phyloP scores from a whole-genome alignment of 2,888 invertebrate genomes.

The Oxystoma pomonae region DNA sequence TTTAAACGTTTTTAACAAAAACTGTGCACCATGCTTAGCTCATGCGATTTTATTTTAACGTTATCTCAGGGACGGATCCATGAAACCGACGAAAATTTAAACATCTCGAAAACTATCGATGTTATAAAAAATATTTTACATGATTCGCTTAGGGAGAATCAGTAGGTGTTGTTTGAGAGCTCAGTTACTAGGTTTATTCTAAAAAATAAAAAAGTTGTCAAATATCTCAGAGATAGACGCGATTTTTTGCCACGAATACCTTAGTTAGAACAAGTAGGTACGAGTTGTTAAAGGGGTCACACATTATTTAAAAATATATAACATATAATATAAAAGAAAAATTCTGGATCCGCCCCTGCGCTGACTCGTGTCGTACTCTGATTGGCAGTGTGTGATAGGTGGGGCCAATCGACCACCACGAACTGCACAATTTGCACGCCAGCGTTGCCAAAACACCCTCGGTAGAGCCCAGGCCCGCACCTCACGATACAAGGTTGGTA shows the following conservation, averaged over 20 bases:
- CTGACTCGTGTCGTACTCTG: conserved; percentile 29
- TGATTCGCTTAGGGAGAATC: too few relatives aligned
- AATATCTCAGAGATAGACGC: too few relatives aligned
- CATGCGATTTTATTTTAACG: not conserved
- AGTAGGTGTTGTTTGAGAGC: too few relatives aligned
- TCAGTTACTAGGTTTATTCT: too few relatives aligned
- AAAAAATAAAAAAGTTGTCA: too few relatives aligned
- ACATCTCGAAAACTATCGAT: too few relatives aligned
- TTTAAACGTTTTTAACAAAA: not conserved
- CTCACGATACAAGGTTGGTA: conserved; percentile 37
- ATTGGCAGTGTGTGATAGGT: conserved; percentile 42
- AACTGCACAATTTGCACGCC: conserved; percentile 25
- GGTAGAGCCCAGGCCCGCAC: conserved; percentile 43
- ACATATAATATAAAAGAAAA: too few relatives aligned
- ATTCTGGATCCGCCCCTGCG: conserved; percentile 4
- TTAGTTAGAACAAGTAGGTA: too few relatives aligned
- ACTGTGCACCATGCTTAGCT: not conserved
- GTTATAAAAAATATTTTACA: too few relatives aligned
- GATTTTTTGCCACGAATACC: too few relatives aligned
- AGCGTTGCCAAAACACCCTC: conserved; percentile 28
- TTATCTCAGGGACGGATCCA: not conserved
- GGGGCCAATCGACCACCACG: conserved; percentile 34
- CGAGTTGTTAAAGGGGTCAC: too few relatives aligned
- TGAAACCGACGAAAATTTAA: not conserved
- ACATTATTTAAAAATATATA: too few relatives aligned